A percentile compares a stretch with the other conserved stretches of the same genome.
Conservation (phyloP, 2,113 vertebrate genomes). For the Parotia lawesii region DNA sequence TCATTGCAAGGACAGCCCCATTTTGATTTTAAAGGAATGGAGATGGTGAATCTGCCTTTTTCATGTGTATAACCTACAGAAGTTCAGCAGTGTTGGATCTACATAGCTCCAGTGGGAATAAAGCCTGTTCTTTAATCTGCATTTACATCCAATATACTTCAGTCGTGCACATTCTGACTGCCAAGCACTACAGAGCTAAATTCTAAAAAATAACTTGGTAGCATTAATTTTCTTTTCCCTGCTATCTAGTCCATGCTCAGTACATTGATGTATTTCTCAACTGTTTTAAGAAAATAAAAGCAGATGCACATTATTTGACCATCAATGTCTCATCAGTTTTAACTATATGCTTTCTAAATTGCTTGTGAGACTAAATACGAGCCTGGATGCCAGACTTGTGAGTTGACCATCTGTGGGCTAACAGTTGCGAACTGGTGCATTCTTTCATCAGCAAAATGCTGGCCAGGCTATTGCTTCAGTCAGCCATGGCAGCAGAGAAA, state of each 20-base stretch:
- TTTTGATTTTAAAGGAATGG: background rate
- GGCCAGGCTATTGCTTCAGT: background rate
- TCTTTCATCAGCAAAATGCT: slow-evolving; percentile 7
- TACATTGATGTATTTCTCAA: background rate
- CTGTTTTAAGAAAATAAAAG: background rate
- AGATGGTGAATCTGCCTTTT: background rate
- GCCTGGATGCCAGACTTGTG: background rate
- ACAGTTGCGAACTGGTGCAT: background rate
- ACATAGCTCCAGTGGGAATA: background rate
- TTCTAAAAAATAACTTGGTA: background rate
- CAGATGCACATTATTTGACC: background rate
- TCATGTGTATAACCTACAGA: background rate
- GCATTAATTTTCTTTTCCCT: background rate
- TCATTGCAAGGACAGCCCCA: background rate
- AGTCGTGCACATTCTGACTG: background rate
- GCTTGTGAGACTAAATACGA: background rate
- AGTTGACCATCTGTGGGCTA: slow-evolving; percentile 7
- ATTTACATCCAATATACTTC: background rate
- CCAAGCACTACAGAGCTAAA: background rate
- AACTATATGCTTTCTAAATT: slow-evolving; percentile 1
- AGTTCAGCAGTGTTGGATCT: background rate
- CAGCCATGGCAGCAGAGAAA: background rate
- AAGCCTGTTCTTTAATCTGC: background rate
- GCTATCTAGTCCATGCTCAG: background rate
- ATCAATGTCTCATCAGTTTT: background rate